Evolutionary conservation across 1,140 invertebrate genomes (phyloP).

Genomic region (Pachypsylla venusta): DNA sequence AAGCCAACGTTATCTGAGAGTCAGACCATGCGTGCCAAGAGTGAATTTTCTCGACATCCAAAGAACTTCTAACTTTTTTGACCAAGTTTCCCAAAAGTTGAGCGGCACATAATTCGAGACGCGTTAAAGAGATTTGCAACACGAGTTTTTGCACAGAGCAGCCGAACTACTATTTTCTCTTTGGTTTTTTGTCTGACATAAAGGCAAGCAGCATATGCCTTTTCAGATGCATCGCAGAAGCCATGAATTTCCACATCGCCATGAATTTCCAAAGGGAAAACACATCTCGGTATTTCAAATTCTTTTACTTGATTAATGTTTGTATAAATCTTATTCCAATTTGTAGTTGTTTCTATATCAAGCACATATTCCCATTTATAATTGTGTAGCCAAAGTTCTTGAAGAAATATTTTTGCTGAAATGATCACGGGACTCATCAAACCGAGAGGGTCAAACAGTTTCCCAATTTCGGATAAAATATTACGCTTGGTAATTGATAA

Average conservation of each 20-base stretch:
- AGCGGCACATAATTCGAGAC: constrained; percentile 31
- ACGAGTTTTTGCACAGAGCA: constrained; percentile 26
- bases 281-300: not conserved
- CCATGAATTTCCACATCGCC: not conserved
- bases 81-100: constrained; percentile 22
- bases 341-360: not conserved
- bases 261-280: no score
- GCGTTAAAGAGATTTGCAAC: constrained; percentile 27
- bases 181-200: constrained; percentile 9
- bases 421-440: constrained; percentile 23
- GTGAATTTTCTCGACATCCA: no score
- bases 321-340: not conserved
- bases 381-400: constrained; percentile 18
- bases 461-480: constrained; percentile 17
- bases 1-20: constrained; percentile 20
- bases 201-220: constrained; percentile 12
- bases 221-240: constrained; percentile 13
- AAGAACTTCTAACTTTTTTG: no score
- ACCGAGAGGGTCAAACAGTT: constrained; percentile 25
- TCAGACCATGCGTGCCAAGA: constrained; percentile 24
- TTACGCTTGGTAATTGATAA: constrained; percentile 16
- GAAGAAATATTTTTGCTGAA: no score
- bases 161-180: constrained; percentile 7
- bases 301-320: not conserved
- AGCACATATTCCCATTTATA: constrained; percentile 23